Evolutionary conservation across 1,140 invertebrate genomes (phyloP), one percentile per base, ranked within the genome.

Genomic region (Euglossa dilemma): DNA sequence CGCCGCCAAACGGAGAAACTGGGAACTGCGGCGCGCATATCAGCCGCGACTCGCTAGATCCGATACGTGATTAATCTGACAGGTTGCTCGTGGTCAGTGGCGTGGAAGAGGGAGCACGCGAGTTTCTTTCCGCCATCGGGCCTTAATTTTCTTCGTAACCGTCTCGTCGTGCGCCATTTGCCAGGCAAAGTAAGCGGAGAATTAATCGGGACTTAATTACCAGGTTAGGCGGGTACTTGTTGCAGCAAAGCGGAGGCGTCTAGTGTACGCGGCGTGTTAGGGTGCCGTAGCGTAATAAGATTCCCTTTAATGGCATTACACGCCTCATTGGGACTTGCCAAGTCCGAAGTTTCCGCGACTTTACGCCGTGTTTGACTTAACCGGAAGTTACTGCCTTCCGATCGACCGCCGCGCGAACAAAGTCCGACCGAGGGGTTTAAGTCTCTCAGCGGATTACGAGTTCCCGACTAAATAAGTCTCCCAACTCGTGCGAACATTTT

Each of bases 271-370:
- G 91, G 88, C 87, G 90, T 88, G 91, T 89, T 91, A 93, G 91
- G 90, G 90, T 84, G 85, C 83, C 89, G 83, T 87, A 84, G 83
- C 90, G 92, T 94, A 94, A 94, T 93, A 93, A 94, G 92, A 93
- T 94, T 94, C 90, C 90, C 93, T 94, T 93, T 94, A 94, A 94
- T 94, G 91, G 93, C 92, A 92, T 94, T 94, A 94, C 92, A 95
- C 93, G 94, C 93, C 94, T 94, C 94, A 94, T 94, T 94, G 93
- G 92, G 89, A 93, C 92, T 93, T 94, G 92, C 88, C 89, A 93
- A 94, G 93, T 93, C 88, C 90, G 86, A 92, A 92, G 90, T 93
- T 93, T 84, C 83, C 80, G 87, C 90, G 91, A 93, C 93, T 93
- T 93, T 92, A 85, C 91, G 88, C 87, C 86, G 89, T 93, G 91